Base-by-base conservation (phyloP, 2,888 invertebrate genomes). In the Caenorhabditis sp. region DNA sequence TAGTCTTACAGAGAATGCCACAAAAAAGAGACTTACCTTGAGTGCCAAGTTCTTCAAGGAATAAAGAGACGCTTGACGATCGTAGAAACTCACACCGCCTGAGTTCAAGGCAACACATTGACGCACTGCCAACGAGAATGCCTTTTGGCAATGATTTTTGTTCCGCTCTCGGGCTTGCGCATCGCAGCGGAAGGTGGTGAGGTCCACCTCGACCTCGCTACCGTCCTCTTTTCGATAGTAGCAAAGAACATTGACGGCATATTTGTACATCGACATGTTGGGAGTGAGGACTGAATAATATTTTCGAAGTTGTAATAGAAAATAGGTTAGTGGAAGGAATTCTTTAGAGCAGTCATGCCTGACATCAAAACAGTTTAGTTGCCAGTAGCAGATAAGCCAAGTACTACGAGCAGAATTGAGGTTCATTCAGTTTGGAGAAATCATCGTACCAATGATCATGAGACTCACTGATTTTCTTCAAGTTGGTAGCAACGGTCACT, bases 211-310 rank as follows among this genome's bases (percentile, higher is more conserved):
- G 7, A 19, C 44, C n/a, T 58, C 56, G 0, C 1, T 31, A 3
- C 44, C 28, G 2, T 70, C 58, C 1, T 6, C 6, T 1, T 58
- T 41, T 1, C 5, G 2, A n/a, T 19, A 70, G 58, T 44, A n/a
- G 58, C 28, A 58, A 5, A 8, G 3, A 12, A 70, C n/a, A 7
- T 3, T 7, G 10, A 70, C 70, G 5, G 6, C 28, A 41, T 70
- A 73, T 51, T 73, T 73, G 61, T 35, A 73, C 16, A 73, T 61
- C 2, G 73, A 49, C 2, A 22, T 26, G 38, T 73, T 73, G 14
- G 61, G 61, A 1, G 22, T 4, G 7, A 61, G 5, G 7, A 10
- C 35, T 35, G 41, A n/a, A 61, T 31, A 31, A 7, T 31, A 31
- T 31, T 31, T 31, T 31, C 7, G 31, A 31, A 31, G 31, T 59